A percentile compares a stretch with the other conserved stretches of the same genome.
Conservation (phyloP, 2,113 vertebrate genomes). For the Peromyscus leucopus region DNA sequence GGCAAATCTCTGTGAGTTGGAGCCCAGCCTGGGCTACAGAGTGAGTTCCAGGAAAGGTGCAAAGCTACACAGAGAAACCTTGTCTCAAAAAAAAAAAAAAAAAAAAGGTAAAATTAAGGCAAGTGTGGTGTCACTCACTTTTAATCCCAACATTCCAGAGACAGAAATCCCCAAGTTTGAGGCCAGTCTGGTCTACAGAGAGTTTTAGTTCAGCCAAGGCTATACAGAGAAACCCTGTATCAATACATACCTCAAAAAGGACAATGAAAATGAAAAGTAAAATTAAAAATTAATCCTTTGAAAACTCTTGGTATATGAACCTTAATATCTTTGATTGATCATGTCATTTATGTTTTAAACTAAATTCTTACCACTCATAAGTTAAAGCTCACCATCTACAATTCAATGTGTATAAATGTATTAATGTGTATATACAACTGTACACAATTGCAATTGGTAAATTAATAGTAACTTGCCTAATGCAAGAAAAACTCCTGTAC, state of each 20-base stretch:
- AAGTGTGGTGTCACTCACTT: not conserved
- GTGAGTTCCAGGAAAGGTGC: too few species aligned
- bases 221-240: not conserved
- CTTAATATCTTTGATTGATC: not conserved
- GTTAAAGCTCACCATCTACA: not conserved
- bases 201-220: not conserved
- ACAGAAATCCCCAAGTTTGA: not conserved
- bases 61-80: too few species aligned
- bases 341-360: slow-evolving; percentile 7
- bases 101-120: not conserved
- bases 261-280: not conserved
- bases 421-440: not conserved
- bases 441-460: not conserved
- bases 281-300: not conserved
- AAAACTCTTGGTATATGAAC: not conserved
- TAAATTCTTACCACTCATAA: not conserved
- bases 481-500: not conserved
- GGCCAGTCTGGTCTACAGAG: not conserved
- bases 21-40: not conserved
- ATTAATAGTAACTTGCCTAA: not conserved
- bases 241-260: not conserved
- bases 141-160: not conserved
- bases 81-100: too few species aligned
- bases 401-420: not conserved
- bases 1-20: not conserved